phyloP scores from a whole-genome alignment of 2,888 invertebrate species.

The Orgyia antiqua region DNA sequence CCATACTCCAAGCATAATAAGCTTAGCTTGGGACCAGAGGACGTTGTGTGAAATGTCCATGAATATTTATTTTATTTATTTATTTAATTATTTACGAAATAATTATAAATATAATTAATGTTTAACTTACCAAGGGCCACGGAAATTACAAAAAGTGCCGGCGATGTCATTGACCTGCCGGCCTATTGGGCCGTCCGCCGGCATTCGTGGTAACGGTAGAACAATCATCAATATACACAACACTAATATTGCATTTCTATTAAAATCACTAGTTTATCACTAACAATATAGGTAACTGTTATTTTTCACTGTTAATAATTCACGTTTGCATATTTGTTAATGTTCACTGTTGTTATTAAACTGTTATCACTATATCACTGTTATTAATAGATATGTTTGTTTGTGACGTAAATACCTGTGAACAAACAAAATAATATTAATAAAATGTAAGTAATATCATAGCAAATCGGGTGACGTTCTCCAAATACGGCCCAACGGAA shows the following conservation, averaged over 20 bases:
- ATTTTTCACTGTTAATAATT: conserved; percentile 3
- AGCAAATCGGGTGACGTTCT: too few species aligned
- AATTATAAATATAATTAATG: neutral
- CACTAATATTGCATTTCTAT: conserved; percentile 30
- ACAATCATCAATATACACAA: conserved; percentile 51
- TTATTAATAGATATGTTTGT: neutral
- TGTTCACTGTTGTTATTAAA: conserved; percentile 1
- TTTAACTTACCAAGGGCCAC: conserved; percentile 58
- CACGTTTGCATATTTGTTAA: conserved; percentile 1
- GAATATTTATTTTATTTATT: too few species aligned
- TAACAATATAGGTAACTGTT: conserved; percentile 8
- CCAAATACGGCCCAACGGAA: too few species aligned
- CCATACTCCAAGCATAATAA: too few species aligned
- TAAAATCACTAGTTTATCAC: conserved; percentile 11
- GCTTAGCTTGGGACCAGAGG: too few species aligned
- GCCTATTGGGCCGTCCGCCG: conserved; percentile 53
- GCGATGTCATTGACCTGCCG: conserved; percentile 73
- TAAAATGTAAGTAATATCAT: too few species aligned
- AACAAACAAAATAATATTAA: conserved; percentile 28
- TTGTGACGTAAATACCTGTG: conserved; percentile 12
- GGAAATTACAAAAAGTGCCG: conserved; percentile 55
- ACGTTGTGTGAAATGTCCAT: too few species aligned
- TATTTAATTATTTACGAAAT: too few species aligned
- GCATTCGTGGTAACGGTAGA: conserved; percentile 51
- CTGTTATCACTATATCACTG: neutral